phyloP scores from a whole-genome alignment of 2,113 vertebrate genomes.

The Triplophysa siluroides region DNA sequence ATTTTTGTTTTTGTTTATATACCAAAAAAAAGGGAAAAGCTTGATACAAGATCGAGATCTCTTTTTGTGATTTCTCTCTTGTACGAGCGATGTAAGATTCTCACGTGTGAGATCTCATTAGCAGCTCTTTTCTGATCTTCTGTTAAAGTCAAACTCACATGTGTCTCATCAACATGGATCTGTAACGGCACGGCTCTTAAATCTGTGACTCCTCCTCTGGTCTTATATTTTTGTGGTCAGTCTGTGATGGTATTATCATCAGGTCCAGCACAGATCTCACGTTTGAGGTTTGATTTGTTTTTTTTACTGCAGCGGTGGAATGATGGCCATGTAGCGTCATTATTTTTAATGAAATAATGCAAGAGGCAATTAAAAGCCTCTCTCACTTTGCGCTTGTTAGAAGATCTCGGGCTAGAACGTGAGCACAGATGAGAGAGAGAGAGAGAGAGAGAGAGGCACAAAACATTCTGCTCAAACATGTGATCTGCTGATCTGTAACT shows the following conservation, averaged over 20 bases:
- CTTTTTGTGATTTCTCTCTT: too few species aligned
- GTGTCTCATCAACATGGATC: background rate
- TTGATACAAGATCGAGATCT: too few species aligned
- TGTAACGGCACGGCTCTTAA: too few species aligned
- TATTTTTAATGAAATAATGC: conserved; percentile 79
- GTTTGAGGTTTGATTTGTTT: conserved; percentile 44
- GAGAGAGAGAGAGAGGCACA: conserved; percentile 1
- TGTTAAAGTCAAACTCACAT: too few species aligned
- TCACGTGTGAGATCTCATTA: background rate
- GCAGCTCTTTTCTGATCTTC: background rate
- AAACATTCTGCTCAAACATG: background rate
- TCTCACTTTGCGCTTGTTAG: conserved; percentile 69
- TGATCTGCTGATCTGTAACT: background rate
- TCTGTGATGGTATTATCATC: background rate
- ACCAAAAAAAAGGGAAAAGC: too few species aligned
- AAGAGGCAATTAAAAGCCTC: conserved; percentile 77
- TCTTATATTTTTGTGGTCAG: background rate
- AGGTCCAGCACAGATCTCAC: conserved; percentile 54
- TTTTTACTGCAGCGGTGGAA: conserved; percentile 66
- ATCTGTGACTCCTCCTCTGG: background rate
- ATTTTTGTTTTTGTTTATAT: too few species aligned
- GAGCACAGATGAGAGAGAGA: conserved; percentile 35
- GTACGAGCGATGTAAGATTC: too few species aligned
- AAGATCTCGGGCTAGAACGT: conserved; percentile 69
- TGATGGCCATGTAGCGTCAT: conserved; percentile 71